phyloP scores from a whole-genome alignment of 2,113 vertebrate species.

The Beaufortia kweichowensis region DNA sequence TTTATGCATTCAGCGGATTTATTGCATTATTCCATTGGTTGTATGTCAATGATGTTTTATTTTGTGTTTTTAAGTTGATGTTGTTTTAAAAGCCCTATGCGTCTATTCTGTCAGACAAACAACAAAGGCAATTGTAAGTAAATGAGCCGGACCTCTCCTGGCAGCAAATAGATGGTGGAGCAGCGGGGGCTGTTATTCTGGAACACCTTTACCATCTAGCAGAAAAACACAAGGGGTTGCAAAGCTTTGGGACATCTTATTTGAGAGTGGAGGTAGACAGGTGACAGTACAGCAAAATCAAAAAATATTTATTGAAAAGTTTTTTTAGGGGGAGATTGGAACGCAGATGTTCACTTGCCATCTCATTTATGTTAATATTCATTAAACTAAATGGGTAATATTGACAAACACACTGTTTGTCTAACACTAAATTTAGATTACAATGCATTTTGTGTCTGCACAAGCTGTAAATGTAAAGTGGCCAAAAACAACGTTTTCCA shows the following conservation, averaged over 20 bases:
- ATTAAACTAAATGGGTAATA: no score
- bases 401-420: no score
- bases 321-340: background rate
- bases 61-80: background rate
- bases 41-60: background rate
- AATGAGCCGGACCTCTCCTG: slow-evolving; percentile 78
- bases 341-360: slow-evolving; percentile 4
- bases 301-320: slow-evolving; percentile 12
- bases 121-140: slow-evolving; percentile 67
- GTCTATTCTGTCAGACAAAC: slow-evolving; percentile 48
- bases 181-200: slow-evolving; percentile 79
- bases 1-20: no score
- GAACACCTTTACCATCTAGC: slow-evolving; percentile 82
- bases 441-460: background rate
- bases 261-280: slow-evolving; percentile 54
- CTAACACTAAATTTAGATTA: background rate
- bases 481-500: background rate
- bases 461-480: background rate
- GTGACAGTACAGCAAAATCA: slow-evolving; percentile 16
- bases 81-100: background rate
- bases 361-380: background rate
- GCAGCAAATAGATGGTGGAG: slow-evolving; percentile 76
- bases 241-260: slow-evolving; percentile 61
- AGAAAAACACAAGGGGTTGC: slow-evolving; percentile 70
- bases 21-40: background rate